These are phyloP conservation scores for Torymus auratus DNA, from an alignment of 2,888 invertebrate species.

Conservation along the genomic window DNA sequence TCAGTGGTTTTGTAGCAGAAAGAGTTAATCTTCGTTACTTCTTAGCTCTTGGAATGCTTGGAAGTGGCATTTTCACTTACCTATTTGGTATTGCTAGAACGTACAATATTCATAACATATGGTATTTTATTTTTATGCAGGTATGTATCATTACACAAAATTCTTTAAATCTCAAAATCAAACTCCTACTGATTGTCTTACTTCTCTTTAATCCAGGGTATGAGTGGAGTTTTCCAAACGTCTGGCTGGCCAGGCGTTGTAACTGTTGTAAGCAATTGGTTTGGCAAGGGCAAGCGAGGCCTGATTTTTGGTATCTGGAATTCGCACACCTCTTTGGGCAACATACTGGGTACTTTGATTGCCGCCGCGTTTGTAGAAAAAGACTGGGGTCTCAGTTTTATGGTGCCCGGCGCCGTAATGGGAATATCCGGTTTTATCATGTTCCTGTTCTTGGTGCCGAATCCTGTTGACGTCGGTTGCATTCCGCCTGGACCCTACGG, in stretches of 20 bases:
- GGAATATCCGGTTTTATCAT: slow-evolving; percentile 83
- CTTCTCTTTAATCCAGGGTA: slow-evolving; percentile 78
- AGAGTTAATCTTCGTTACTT: slow-evolving; percentile 93
- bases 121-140: slow-evolving; percentile 91
- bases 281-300: slow-evolving; percentile 92
- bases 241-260: slow-evolving; percentile 99
- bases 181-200: neutral
- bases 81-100: slow-evolving; percentile 92
- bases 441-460: slow-evolving; percentile 91
- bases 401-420: slow-evolving; percentile 92
- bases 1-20: slow-evolving; percentile 93
- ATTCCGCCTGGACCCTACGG: slow-evolving; percentile 71
- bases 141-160: slow-evolving; percentile 73
- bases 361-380: slow-evolving; percentile 90
- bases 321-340: slow-evolving; percentile 96
- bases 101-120: slow-evolving; percentile 87
- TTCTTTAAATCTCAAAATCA: too few relatives aligned
- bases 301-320: slow-evolving; percentile 98
- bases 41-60: slow-evolving; percentile 92
- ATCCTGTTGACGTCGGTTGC: slow-evolving; percentile 87
- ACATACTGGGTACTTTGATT: slow-evolving; percentile 94
- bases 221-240: slow-evolving; percentile 92
- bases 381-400: slow-evolving; percentile 95
- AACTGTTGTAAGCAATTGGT: slow-evolving; percentile 96
- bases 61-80: slow-evolving; percentile 81